Conservation (phyloP, 2,797 vertebrate species). For the Amphiprion clarkii region DNA sequence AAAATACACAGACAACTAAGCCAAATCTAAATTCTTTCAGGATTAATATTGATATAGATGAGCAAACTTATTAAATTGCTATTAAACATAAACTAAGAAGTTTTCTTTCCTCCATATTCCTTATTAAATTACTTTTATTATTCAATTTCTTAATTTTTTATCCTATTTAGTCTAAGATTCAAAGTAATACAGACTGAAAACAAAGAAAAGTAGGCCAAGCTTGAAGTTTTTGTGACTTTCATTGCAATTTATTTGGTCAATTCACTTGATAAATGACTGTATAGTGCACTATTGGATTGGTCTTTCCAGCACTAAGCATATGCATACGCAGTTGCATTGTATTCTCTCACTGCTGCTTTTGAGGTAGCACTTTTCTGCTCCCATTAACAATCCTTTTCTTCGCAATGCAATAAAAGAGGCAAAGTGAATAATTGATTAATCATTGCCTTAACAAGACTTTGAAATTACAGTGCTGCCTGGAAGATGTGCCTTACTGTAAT, state of each 20-base stretch:
- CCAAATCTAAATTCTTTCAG: neutral
- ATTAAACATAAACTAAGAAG: neutral
- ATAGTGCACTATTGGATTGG: neutral
- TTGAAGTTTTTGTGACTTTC: neutral
- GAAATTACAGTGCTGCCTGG: conserved; percentile 69
- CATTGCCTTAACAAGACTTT: conserved; percentile 70
- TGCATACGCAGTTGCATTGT: neutral
- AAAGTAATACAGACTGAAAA: neutral
- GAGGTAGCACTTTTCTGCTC: conserved; percentile 29
- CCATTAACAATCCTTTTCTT: conserved; percentile 50
- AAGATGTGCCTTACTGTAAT: conserved; percentile 61
- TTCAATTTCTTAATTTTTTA: neutral
- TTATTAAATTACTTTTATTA: neutral
- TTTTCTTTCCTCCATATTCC: neutral
- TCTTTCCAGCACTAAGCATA: neutral
- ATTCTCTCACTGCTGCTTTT: neutral
- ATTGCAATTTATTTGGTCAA: neutral
- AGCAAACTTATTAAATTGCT: neutral
- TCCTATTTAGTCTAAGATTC: neutral
- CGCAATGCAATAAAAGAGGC: conserved; percentile 62
- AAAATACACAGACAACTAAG: neutral
- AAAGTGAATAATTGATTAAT: conserved; percentile 77
- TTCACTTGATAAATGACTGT: neutral
- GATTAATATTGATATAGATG: neutral
- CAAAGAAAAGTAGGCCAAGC: neutral